Evolutionary conservation across 2,113 vertebrate genomes (phyloP).

Genomic region (Oncorhynchus masou): DNA sequence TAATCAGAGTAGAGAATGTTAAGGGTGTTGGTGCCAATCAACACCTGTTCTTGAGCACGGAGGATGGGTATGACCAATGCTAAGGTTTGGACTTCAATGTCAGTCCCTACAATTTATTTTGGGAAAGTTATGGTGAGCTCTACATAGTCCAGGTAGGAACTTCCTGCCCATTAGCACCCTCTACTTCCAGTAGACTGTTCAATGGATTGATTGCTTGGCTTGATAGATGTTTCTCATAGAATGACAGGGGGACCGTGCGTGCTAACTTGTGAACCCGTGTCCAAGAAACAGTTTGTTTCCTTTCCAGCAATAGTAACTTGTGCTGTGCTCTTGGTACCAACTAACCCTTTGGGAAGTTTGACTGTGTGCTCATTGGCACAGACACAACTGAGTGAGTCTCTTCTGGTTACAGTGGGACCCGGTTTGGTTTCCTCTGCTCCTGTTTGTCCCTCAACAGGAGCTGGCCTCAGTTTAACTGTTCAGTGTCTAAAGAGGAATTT

Average conservation of each 20-base stretch:
- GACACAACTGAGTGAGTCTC: no score
- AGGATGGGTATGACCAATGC: neutral
- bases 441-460: neutral
- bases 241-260: no score
- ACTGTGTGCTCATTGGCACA: no score
- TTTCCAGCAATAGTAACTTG: neutral
- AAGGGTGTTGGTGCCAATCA: conserved; percentile 23
- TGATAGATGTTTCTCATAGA: neutral
- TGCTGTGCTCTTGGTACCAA: neutral
- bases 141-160: neutral
- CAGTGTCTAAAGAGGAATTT: neutral
- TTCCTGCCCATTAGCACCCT: conserved; percentile 1
- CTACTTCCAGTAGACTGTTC: neutral
- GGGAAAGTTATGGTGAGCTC: neutral
- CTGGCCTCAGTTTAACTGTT: neutral
- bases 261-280: conserved; percentile 3
- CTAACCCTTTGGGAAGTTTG: neutral
- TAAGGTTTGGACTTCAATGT: neutral
- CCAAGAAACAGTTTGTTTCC: neutral
- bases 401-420: no score
- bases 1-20: neutral
- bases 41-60: neutral
- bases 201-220: neutral
- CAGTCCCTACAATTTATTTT: neutral
- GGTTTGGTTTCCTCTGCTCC: no score